Percentiles rank a stretch among this genome's conserved stretches.
Conservation (phyloP, 2,113 vertebrate genomes). For the Ariopsis seemanni region DNA sequence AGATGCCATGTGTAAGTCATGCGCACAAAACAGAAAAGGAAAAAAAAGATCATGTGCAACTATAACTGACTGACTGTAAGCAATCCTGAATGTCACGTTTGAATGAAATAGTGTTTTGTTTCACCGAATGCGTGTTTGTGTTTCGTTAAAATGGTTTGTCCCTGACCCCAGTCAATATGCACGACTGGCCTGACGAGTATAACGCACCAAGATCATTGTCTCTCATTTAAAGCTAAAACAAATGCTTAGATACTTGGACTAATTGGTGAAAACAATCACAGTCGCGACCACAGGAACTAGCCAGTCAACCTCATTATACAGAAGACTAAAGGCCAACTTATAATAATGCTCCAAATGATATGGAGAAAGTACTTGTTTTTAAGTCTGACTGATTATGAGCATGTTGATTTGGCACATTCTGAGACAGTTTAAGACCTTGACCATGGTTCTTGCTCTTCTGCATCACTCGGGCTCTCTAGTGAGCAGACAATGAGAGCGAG, state of each 20-base stretch:
- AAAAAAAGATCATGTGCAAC: no score
- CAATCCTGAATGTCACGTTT: no score
- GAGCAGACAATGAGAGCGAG: constrained; percentile 38
- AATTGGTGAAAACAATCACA: not conserved
- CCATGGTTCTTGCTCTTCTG: not conserved
- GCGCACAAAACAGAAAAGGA: no score
- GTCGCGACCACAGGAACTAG: not conserved
- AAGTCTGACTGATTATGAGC: not conserved
- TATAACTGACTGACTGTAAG: no score
- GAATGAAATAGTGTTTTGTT: not conserved
- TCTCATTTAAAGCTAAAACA: not conserved
- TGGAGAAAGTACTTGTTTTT: not conserved
- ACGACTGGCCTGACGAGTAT: not conserved
- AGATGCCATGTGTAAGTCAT: no score
- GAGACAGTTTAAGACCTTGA: not conserved
- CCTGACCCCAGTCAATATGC: not conserved
- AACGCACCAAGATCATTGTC: not conserved
- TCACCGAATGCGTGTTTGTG: not conserved
- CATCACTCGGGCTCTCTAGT: not conserved
- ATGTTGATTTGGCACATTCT: not conserved
- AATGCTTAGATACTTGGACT: not conserved
- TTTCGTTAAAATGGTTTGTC: not conserved
- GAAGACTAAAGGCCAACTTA: not conserved
- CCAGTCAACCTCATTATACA: not conserved
- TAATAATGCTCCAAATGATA: no score